These are phyloP conservation scores for Xylophagus ater DNA, from an alignment of 2,888 invertebrate genomes.

Conservation along the genomic window DNA sequence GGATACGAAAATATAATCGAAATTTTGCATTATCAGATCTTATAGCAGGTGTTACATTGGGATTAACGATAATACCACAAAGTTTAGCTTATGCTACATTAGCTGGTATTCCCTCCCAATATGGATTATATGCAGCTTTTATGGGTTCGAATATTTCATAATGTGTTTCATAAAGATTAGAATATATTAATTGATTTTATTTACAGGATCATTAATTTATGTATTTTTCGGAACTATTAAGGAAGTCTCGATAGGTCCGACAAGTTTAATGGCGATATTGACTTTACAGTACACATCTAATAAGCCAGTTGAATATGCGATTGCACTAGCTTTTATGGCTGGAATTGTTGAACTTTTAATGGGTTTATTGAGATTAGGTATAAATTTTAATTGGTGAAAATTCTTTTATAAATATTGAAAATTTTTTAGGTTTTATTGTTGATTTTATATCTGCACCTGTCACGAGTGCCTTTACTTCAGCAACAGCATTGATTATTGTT, in stretches of 20 bases:
- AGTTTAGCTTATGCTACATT: conserved; percentile 78
- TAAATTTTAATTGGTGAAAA: conserved; percentile 21
- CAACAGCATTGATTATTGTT: conserved; percentile 68
- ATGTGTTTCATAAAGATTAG: no score
- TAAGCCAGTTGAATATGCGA: conserved; percentile 58
- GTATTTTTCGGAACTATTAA: conserved; percentile 76
- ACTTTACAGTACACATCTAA: conserved; percentile 61
- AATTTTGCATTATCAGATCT: conserved; percentile 63
- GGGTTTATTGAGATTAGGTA: conserved; percentile 73
- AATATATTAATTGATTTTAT: background rate
- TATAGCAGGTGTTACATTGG: conserved; percentile 81
- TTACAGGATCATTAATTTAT: conserved; percentile 70
- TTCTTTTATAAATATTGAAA: background rate
- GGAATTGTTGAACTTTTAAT: conserved; percentile 68
- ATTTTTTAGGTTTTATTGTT: conserved; percentile 59
- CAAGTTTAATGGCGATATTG: conserved; percentile 82
- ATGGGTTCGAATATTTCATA: no score
- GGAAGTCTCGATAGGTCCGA: conserved; percentile 84
- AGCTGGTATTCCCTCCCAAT: conserved; percentile 76
- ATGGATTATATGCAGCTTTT: conserved; percentile 87
- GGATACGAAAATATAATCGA: conserved; percentile 59
- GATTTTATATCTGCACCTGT: conserved; percentile 76
- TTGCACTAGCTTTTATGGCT: conserved; percentile 64
- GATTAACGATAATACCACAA: conserved; percentile 85
- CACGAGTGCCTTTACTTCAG: conserved; percentile 74